Base-by-base conservation (phyloP, 2,888 invertebrate genomes). In the Epistrophe grossulariae region DNA sequence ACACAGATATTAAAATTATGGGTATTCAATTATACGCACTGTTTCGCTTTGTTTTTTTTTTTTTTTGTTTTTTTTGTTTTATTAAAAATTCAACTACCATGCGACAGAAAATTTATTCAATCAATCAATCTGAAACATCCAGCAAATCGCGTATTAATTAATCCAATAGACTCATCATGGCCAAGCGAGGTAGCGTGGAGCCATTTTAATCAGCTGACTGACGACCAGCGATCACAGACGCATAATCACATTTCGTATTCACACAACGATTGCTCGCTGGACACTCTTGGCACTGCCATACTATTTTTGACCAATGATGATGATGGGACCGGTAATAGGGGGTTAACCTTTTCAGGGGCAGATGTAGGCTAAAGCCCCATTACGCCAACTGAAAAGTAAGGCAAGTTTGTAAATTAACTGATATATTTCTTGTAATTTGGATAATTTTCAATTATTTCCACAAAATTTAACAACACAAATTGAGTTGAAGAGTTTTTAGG, bases 171-270 rank as follows among this genome's bases (percentile, higher is more conserved):
- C 71, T 60, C 62, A 62, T 60, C 60, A 84, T 48, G 81, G 77
- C 31, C 76, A 62, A 59, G 15, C 60, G 13, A 62, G 40, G 62
- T 10, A 15, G 40, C 24, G 52, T 45, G 45, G 68, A 57, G 43
- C 28, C 72, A 50, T 72, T 84, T 80, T 71, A 64, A 55, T 59
- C 84, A 52, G 45, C 64, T 72, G 40, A 68, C 59, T n/a, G 62
- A 4, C 55, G 52, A 45, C n/a, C n/a, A n/a, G n/a, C 40, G 1
- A 40, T 11, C 13, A 40, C n/a, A 8, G 3, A 10, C 55, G 9
- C 57, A 57, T 19, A 68, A 71, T 64, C 71, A 45, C 76, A 84
- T 81, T 84, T 72, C 68, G 81, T 81, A 84, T 84, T 77, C 84
- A 84, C 9, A 68, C 59, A 72, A 60, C 71, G 80, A 43, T 31